A percentile compares a stretch with the other conserved stretches of the same genome.
Conservation (phyloP, 53 echinoderm and acorn worm species). For the Actinopyga echinites region DNA sequence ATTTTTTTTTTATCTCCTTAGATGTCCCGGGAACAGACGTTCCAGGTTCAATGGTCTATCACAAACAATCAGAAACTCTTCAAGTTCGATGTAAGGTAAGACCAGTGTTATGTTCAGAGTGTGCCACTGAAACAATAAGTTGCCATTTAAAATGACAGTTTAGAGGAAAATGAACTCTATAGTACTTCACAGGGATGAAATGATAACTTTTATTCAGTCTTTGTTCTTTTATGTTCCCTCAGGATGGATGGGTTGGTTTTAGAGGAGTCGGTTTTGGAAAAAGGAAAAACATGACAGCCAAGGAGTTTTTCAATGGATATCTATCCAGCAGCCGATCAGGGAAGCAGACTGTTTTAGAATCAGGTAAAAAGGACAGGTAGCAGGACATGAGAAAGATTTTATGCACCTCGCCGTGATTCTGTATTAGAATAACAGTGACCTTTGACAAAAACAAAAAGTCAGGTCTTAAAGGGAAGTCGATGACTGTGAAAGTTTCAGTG, state of each 20-base stretch:
- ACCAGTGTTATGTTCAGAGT: no score
- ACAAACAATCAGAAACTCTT: neutral
- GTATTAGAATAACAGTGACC: no score
- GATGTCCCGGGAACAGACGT: no score
- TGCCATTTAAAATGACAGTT: no score
- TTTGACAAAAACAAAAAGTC: no score
- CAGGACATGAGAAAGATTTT: neutral
- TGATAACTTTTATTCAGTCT: no score
- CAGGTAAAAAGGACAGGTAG: neutral
- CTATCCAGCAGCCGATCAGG: slow-evolving; percentile 51
- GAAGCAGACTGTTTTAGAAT: slow-evolving; percentile 5
- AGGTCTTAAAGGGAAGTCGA: no score
- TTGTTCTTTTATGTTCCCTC: neutral
- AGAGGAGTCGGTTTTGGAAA: slow-evolving; percentile 48
- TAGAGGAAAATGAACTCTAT: no score
- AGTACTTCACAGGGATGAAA: no score
- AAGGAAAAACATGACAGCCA: slow-evolving; percentile 66
- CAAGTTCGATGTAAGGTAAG: slow-evolving; percentile 5
- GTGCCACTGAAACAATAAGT: no score
- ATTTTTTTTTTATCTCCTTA: no score
- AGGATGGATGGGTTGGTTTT: slow-evolving; percentile 84
- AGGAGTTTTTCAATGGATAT: slow-evolving; percentile 90
- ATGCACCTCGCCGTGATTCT: neutral
- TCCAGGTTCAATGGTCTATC: neutral
- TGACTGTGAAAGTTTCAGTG: no score